These are phyloP conservation scores for Micrasema minimum DNA, from an alignment of 1,140 invertebrate species.

Conservation along the genomic window DNA sequence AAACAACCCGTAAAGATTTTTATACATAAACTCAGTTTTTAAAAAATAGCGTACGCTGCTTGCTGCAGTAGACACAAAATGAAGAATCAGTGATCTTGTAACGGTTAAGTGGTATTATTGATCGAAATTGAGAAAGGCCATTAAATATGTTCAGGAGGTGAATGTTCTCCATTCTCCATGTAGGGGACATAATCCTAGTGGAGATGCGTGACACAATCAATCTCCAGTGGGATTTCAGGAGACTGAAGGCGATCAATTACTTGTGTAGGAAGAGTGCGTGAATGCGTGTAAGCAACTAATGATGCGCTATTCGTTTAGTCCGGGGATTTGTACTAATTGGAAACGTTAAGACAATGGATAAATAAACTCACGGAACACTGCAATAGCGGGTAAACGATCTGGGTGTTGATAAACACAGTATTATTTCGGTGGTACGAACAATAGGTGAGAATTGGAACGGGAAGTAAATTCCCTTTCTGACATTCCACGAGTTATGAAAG, in stretches of 20 bases:
- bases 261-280: neutral
- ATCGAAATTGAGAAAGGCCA: neutral
- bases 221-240: conserved; percentile 19
- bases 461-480: conserved; percentile 22
- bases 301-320: no score
- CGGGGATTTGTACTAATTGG: no score
- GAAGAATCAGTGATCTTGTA: neutral
- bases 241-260: conserved; percentile 20
- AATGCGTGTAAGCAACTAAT: no score
- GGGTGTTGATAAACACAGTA: no score
- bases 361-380: no score
- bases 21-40: no score
- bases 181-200: conserved; percentile 10
- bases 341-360: no score
- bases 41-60: no score
- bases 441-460: conserved; percentile 1
- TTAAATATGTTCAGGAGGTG: conserved; percentile 16
- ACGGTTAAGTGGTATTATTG: neutral
- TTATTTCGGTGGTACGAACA: neutral
- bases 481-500: conserved; percentile 28
- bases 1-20: no score
- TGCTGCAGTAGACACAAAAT: no score
- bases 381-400: no score
- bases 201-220: conserved; percentile 19
- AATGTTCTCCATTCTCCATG: conserved; percentile 5